Base-by-base conservation (phyloP, 2,113 vertebrate species). In the Burhinus bistriatus region DNA sequence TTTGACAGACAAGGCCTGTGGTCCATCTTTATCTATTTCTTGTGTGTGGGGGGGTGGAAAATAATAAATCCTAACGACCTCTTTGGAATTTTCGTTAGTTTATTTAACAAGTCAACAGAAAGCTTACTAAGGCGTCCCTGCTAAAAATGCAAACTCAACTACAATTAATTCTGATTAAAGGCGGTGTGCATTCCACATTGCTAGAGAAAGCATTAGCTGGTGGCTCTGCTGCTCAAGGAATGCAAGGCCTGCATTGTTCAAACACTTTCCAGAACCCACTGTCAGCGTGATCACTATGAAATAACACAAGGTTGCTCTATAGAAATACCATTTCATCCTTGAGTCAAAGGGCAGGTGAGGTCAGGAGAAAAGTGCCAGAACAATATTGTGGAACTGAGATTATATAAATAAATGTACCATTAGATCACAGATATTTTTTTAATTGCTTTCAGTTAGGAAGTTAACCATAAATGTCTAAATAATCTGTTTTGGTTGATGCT, bases 1-100 rank as follows among this genome's bases (percentile, higher is more conserved):
- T 97, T 97, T 97, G 97, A 97, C 95, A 97, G 87, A 91, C 97
- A 98, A 98, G 98, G 94, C 96, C 98, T 98, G 87, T 89, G 71
- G 71, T 72, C 54, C 62, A 91, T 97, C 91, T 89, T 69, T n/a
- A 6, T 79, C 64, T 85, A 2, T 91, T 97, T 97, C 68, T 91
- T 79, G 9, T 19, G 21, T 3, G 12, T 20, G 23, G 22, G 26
- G 36, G 17, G 3, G 44, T 44, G 8, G 27, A 26, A 86, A 44
- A 44, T 52, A 89, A 59, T 42, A 86, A 95, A 87, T 90, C 93
- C 90, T 66, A 77, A 92, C 51, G 38, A 86, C 61, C n/a, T 76
- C 77, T 90, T 69, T 45, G 32, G 62, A 77, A 94, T 92, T 69
- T 77, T 83, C 2, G 13, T 89, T 66, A 34, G 25, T 88, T 72